These are phyloP conservation scores for Acanthornis magna DNA, from an alignment of 2,797 vertebrate species.

Conservation along the genomic window DNA sequence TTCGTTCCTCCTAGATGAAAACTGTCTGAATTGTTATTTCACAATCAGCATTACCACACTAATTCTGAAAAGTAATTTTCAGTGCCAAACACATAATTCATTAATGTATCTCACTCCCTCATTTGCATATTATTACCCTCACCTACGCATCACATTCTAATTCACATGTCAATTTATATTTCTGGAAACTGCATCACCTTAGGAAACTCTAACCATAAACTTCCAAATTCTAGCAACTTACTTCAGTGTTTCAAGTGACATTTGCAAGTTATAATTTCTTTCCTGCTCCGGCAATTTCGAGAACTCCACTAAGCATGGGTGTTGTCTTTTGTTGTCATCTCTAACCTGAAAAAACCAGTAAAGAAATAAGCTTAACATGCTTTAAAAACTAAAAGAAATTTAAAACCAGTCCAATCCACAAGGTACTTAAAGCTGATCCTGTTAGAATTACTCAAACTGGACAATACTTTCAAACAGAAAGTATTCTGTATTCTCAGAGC, in stretches of 20 bases:
- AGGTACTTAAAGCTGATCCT: not conserved
- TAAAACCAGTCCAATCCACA: not conserved
- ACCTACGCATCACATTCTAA: not conserved
- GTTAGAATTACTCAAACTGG: not conserved
- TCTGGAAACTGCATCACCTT: not conserved
- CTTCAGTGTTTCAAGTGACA: conserved; percentile 96
- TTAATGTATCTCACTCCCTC: not conserved
- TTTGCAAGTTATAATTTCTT: conserved; percentile 94
- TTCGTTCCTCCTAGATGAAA: not conserved
- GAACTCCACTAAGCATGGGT: conserved; percentile 94
- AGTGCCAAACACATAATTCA: not conserved
- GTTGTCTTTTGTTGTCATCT: conserved; percentile 94
- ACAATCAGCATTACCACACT: not conserved
- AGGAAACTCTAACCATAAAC: not conserved
- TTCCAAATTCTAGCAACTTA: conserved; percentile 68
- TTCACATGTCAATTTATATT: not conserved
- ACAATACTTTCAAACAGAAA: not conserved
- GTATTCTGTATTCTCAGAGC: not conserved
- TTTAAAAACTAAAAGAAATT: not conserved
- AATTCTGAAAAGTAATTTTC: not conserved
- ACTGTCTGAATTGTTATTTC: not conserved
- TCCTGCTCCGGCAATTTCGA: conserved; percentile 92
- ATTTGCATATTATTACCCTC: not conserved
- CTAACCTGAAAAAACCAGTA: conserved; percentile 79
- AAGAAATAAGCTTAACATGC: not conserved